Evolutionary conservation across 2,797 vertebrate genomes (phyloP), one percentile per base, ranked within the genome.

Genomic region (Ctenopoma multispine): DNA sequence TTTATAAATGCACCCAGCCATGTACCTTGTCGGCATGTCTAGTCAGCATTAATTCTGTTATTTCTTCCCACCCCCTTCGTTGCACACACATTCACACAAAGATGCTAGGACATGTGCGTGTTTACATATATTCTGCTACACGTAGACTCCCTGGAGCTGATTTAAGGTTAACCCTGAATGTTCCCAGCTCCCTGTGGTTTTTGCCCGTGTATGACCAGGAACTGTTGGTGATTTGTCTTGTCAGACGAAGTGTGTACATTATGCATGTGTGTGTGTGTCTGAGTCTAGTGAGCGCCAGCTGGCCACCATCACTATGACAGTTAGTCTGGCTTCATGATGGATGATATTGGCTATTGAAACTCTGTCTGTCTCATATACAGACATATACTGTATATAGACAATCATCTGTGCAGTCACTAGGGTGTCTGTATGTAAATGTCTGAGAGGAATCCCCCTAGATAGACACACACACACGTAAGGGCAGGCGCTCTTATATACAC

Each of bases 311-410:
- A 84, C 80, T 60, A 50, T 90, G 89, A 92, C 91, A 92, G 84
- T 88, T 75, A 80, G 85, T 91, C 87, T 82, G 67, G 80, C 64
- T 81, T 77, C 68, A 72, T 93, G 93, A 94, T 92, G 88, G 89
- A 94, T 92, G 90, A 84, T 84, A 65, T 13, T 20, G 48, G 47
- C 76, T 76, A 44, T 50, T 75, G 85, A 77, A 87, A 78, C 80
- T 63, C 80, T 64, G 65, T 73, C 68, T 29, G 12, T 82, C 60
- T 73, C 21, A 21, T 20, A 27, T 1, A 23, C 56, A 43, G 54
- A 34, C 61, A 50, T 6, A 50, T 50, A 17, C 7, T 49, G 50
- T 63, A 58, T 57, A 29, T 10, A 17, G 29, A 34, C 72, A 48
- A 47, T 58, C 63, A 63, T 50, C 58, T 46, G 38, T 36, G 44